A percentile compares a stretch with the other conserved stretches of the same genome.
phyloP scores from a whole-genome alignment of 2,888 invertebrate species.

The Leptogaster cylindrica region DNA sequence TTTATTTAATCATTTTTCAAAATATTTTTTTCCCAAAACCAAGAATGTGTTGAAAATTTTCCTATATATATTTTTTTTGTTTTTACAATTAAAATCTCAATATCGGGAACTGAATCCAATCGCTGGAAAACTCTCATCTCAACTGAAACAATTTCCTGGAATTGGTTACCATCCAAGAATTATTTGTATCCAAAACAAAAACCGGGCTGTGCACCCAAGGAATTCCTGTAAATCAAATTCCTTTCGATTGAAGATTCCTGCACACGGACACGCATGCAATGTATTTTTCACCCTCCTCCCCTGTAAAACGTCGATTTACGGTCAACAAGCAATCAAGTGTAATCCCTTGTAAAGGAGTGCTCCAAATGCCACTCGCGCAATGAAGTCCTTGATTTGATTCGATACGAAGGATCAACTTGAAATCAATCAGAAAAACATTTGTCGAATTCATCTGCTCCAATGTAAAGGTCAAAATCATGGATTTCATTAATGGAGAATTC shows the following conservation, averaged over 20 bases:
- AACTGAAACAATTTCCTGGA: neutral
- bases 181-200: conserved; percentile 33
- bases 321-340: no score
- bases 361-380: no score
- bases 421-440: no score
- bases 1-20: neutral
- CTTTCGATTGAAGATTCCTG: neutral
- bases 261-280: neutral
- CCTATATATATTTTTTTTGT: neutral
- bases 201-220: neutral
- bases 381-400: no score
- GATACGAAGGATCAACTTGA: no score
- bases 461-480: no score
- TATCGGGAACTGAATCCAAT: neutral
- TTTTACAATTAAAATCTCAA: neutral
- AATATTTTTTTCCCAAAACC: neutral
- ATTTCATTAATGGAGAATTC: no score
- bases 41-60: no score
- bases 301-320: neutral
- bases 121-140: neutral
- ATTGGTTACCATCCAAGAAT: neutral
- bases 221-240: conserved; percentile 9
- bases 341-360: no score
- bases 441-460: no score
- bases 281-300: neutral